Conservation (phyloP, 2,797 vertebrate genomes). For the Acanthurus tractus region DNA sequence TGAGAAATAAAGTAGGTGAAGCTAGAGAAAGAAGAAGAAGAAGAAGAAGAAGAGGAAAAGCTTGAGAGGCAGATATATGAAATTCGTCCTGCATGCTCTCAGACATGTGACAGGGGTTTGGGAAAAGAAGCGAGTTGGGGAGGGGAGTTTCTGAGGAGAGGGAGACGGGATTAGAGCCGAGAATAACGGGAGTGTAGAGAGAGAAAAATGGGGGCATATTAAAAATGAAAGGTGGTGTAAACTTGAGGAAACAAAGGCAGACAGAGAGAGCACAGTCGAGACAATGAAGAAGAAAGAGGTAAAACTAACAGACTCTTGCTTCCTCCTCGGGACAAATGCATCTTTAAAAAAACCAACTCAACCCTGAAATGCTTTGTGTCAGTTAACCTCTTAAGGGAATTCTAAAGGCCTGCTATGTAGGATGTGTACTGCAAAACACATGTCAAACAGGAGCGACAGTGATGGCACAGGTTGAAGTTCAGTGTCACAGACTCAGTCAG, state of each 20-base stretch:
- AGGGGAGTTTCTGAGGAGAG: slow-evolving; percentile 48
- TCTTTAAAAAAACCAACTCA: slow-evolving; percentile 22
- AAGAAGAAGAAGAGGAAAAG: slow-evolving; percentile 15
- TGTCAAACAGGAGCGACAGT: not conserved
- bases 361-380: slow-evolving; percentile 14
- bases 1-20: slow-evolving; percentile 23
- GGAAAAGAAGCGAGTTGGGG: slow-evolving; percentile 40
- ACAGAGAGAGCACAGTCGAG: slow-evolving; percentile 34
- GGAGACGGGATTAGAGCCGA: slow-evolving; percentile 41
- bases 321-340: not conserved
- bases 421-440: not conserved
- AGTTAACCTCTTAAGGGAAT: slow-evolving; percentile 9
- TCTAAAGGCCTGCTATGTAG: not conserved
- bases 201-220: slow-evolving; percentile 53
- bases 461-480: slow-evolving; percentile 20
- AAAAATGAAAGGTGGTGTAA: slow-evolving; percentile 65
- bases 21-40: not conserved
- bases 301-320: slow-evolving; percentile 27
- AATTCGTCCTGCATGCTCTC: slow-evolving; percentile 63
- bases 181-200: slow-evolving; percentile 17
- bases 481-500: slow-evolving; percentile 19
- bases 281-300: slow-evolving; percentile 26
- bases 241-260: slow-evolving; percentile 40
- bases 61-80: slow-evolving; percentile 43
- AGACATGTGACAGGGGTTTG: slow-evolving; percentile 67